Evolutionary conservation across 2,113 vertebrate genomes (phyloP).

Genomic region (Shinisaurus crocodilurus): DNA sequence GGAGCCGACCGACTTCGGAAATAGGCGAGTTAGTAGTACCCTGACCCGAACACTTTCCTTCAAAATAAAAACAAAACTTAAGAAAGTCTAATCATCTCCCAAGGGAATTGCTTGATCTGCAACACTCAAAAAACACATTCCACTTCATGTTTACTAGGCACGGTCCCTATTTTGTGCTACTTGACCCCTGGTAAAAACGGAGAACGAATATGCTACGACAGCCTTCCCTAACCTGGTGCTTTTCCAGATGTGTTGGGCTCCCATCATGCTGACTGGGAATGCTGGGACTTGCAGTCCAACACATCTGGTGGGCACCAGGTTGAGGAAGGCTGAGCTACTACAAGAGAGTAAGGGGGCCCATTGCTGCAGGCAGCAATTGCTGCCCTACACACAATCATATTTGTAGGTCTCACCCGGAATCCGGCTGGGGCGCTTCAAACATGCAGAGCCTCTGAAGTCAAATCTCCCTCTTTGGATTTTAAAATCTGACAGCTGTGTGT

Average conservation of each 20-base stretch:
- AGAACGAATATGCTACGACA: too few relatives aligned
- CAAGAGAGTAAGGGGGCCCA: too few relatives aligned
- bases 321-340: too few relatives aligned
- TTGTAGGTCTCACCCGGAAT: background rate
- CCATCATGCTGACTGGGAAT: too few relatives aligned
- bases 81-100: background rate
- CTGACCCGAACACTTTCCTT: background rate
- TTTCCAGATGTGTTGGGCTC: too few relatives aligned
- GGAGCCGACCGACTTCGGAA: background rate
- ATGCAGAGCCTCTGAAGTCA: background rate
- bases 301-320: too few relatives aligned
- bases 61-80: background rate
- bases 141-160: background rate
- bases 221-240: too few relatives aligned
- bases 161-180: background rate
- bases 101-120: background rate
- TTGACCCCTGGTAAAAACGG: background rate
- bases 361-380: accelerated
- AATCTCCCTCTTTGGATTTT: background rate
- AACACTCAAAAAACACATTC: background rate
- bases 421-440: too few relatives aligned
- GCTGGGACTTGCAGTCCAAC: too few relatives aligned
- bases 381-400: too few relatives aligned
- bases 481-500: background rate
- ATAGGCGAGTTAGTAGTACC: background rate